A percentile compares a stretch with the other conserved stretches of the same genome.
These are phyloP conservation scores for Heliconius melpomene DNA, from an alignment of 1,140 invertebrate species.

Conservation along the genomic window DNA sequence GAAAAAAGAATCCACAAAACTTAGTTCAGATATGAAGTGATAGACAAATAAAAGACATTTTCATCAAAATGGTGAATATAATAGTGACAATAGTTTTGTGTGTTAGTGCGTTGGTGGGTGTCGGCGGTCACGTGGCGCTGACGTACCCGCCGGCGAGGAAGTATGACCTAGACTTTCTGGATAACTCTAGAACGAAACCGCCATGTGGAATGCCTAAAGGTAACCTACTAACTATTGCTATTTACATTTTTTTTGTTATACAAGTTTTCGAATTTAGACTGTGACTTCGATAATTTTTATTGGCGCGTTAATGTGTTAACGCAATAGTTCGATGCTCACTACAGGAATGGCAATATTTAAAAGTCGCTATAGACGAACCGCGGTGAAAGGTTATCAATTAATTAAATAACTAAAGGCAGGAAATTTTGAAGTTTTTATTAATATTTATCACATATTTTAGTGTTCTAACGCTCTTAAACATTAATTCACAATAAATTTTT, in stretches of 20 bases:
- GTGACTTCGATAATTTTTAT: no score
- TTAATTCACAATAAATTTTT: background rate
- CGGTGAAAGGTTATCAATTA: no score
- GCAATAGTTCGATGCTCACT: no score
- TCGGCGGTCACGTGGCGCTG: conserved; percentile 88
- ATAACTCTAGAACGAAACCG: conserved; percentile 92
- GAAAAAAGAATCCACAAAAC: background rate
- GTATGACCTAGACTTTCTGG: conserved; percentile 96
- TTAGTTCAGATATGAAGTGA: background rate
- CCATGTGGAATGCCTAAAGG: conserved; percentile 98
- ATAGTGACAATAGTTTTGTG: conserved; percentile 38
- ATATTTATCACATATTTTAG: background rate
- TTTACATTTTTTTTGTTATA: no score
- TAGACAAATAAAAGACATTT: background rate
- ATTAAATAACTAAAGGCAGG: no score
- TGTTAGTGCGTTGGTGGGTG: conserved; percentile 54
- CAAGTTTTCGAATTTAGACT: no score
- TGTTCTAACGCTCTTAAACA: background rate
- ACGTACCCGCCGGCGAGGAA: conserved; percentile 92
- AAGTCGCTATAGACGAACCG: no score
- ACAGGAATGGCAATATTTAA: no score
- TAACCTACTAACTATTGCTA: conserved; percentile 72
- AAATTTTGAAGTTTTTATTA: no score
- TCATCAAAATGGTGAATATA: conserved; percentile 9
- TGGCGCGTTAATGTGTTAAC: no score